Base-by-base conservation (phyloP, 2,888 invertebrate species). In the Eupithecia tripunctaria region DNA sequence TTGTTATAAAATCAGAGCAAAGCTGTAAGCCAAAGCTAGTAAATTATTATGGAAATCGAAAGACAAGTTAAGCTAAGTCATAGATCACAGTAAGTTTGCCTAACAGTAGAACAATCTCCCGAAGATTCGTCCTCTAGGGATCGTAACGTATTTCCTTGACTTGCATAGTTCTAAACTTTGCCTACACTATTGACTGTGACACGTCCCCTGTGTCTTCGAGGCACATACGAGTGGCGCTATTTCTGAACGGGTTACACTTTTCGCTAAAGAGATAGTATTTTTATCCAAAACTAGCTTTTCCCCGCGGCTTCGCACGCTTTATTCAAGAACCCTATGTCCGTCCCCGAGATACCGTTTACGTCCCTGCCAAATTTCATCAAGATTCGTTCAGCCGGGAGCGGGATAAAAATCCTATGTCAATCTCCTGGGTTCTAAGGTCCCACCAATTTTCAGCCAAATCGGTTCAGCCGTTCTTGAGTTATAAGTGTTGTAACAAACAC, bases 131-230 rank as follows among this genome's bases (percentile, higher is more conserved):
- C 38, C 64, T 64, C 64, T 64, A 64, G 64, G 38, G 29, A 59
- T n/a, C 14, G 43, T 66, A 66, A 43, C 47, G 66, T 66, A 29
- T 56, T 36, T 38, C 67, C 43, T 12, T 64, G 29, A 47, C 63
- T 64, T 73, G 7, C 63, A 72, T 64, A 67, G 59, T 72, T 70
- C 36, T 36, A 51, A 47, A 71, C 62, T 68, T 64, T 5, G 29
- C 51, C 47, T 60, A 67, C 70, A 70, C 12, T 25, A 56, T 62
- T 68, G 7, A 73, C 75, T 77, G 72, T 75, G 77, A 47, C 69
- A 47, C n/a, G 65, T 76, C 74, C 75, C 76, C 4, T 21, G 56
- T 5, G 56, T 56, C 56, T 56, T 5, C 56, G 25, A 25, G 56
- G 56, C 56, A 56, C 25, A 56, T 56, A 25, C 56, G 56, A 56